Evolutionary conservation across 1,140 invertebrate genomes (phyloP).

Genomic region (Drosophila albomicans): DNA sequence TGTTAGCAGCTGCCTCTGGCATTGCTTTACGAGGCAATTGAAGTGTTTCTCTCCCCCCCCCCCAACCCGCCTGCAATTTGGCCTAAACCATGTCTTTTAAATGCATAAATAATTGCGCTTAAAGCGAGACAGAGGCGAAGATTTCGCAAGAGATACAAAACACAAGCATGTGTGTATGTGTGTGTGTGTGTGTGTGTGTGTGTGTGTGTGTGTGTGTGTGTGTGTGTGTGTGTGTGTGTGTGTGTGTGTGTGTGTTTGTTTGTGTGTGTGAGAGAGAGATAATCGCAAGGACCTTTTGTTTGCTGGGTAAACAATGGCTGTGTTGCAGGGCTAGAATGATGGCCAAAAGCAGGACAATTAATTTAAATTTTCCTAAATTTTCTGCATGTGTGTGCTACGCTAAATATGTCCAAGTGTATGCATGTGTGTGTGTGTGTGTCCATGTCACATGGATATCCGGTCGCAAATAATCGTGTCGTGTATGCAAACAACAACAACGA

Average conservation of each 20-base stretch:
- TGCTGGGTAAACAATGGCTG: slow-evolving; percentile 22
- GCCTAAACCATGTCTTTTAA: slow-evolving; percentile 44
- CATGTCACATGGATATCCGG: slow-evolving; percentile 60
- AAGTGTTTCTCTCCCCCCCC: slow-evolving; percentile 13
- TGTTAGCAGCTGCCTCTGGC: slow-evolving; percentile 17
- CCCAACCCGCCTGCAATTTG: background rate
- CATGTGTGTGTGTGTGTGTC: background rate
- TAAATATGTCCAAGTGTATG: too few relatives aligned
- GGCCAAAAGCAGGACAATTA: slow-evolving; percentile 28
- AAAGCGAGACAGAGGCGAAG: slow-evolving; percentile 9
- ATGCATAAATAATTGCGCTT: slow-evolving; percentile 66
- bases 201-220: background rate
- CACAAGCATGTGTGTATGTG: background rate
- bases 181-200: background rate
- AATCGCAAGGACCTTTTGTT: slow-evolving; percentile 42
- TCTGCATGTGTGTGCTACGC: background rate
- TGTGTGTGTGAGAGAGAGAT: too few relatives aligned
- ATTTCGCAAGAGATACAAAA: slow-evolving; percentile 11
- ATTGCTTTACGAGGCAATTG: slow-evolving; percentile 67
- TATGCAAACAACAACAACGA: slow-evolving; percentile 13
- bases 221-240: background rate
- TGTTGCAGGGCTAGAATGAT: slow-evolving; percentile 7
- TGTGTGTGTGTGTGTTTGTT: background rate
- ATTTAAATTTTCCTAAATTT: slow-evolving; percentile 43
- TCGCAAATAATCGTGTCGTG: slow-evolving; percentile 41